phyloP scores from a whole-genome alignment of 2,113 vertebrate species.

The Sapajus apella region DNA sequence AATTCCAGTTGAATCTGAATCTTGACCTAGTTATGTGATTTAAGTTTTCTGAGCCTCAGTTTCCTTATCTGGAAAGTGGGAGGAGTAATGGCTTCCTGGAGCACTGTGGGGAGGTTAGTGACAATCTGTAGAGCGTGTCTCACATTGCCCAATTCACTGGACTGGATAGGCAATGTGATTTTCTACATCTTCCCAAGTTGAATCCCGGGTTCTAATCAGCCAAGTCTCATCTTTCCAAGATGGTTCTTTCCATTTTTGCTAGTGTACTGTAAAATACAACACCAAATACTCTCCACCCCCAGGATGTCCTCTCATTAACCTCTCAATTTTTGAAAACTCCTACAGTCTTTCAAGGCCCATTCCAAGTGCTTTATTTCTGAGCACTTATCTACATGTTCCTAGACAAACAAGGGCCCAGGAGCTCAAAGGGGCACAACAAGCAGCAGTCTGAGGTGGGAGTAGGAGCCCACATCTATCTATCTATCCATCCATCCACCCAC shows the following conservation, averaged over 20 bases:
- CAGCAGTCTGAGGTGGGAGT: neutral
- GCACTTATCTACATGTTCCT: neutral
- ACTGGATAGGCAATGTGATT: neutral
- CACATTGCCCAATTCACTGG: neutral
- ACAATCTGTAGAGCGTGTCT: neutral
- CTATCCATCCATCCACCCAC: neutral
- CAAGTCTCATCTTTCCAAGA: neutral
- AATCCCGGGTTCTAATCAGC: neutral
- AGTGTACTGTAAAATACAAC: fast-evolving
- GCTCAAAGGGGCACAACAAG: neutral
- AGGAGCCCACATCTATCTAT: neutral
- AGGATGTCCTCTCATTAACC: too few species aligned
- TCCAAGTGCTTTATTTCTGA: neutral
- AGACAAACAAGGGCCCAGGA: neutral
- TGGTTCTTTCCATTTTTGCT: neutral
- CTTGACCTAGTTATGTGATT: neutral
- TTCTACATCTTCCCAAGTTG: neutral
- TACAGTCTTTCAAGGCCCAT: neutral
- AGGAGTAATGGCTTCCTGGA: neutral
- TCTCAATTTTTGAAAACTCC: neutral
- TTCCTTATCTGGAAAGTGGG: neutral
- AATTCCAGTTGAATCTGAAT: neutral
- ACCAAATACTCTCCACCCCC: neutral
- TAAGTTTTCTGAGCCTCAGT: neutral
- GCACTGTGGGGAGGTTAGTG: neutral